These are phyloP conservation scores for Phania funesta DNA, from an alignment of 2,888 invertebrate species.

Conservation along the genomic window DNA sequence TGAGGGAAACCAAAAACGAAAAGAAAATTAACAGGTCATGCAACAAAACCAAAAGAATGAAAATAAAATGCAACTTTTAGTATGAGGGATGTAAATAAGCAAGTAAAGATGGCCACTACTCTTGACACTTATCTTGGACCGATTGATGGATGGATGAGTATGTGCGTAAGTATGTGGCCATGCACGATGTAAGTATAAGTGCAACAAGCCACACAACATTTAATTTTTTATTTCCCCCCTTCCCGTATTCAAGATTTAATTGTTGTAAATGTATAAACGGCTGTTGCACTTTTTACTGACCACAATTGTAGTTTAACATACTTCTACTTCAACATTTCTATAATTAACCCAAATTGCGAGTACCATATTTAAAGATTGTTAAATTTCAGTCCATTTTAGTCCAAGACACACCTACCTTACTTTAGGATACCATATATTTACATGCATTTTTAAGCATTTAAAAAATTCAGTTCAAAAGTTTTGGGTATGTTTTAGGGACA, in stretches of 20 bases:
- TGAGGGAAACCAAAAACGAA: constrained; percentile 16
- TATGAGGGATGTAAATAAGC: background rate
- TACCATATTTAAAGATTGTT: background rate
- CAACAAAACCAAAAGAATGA: constrained; percentile 14
- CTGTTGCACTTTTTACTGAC: background rate
- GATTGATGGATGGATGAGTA: constrained; percentile 22
- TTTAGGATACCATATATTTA: too few relatives aligned
- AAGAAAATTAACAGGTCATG: constrained; percentile 29
- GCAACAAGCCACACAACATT: constrained; percentile 49
- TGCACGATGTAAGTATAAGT: background rate
- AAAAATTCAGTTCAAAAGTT: too few relatives aligned
- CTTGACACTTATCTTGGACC: background rate
- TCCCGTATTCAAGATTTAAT: constrained; percentile 27
- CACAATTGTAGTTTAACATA: background rate
- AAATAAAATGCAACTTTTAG: background rate
- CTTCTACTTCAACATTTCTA: background rate
- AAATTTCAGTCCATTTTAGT: constrained; percentile 46
- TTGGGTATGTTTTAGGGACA: too few relatives aligned
- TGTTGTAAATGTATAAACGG: background rate
- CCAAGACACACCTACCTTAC: background rate
- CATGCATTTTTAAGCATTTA: too few relatives aligned
- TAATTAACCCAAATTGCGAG: background rate
- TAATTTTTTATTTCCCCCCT: constrained; percentile 27
- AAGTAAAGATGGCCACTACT: constrained; percentile 26
- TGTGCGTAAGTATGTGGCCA: background rate